phyloP scores from a whole-genome alignment of 2,797 vertebrate genomes.

The Balearica regulorum region DNA sequence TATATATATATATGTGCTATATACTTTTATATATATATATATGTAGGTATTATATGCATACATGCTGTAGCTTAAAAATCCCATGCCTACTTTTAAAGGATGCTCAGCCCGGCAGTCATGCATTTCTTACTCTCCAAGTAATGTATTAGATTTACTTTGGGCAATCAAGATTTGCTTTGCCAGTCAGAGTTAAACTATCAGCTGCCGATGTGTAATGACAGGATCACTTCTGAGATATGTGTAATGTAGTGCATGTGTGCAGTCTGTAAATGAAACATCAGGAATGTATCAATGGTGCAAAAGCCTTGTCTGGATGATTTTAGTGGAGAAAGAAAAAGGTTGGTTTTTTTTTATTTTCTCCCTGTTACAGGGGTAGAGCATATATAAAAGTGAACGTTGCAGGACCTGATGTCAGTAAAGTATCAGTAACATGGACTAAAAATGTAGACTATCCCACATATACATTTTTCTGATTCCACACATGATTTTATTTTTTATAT shows the following conservation, averaged over 20 bases:
- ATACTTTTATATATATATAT: not conserved
- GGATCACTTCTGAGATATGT: conserved; percentile 52
- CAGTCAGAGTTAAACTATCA: conserved; percentile 63
- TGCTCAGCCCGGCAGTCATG: conserved; percentile 56
- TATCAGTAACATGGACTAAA: conserved; percentile 40
- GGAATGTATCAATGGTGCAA: conserved; percentile 67
- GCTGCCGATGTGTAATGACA: conserved; percentile 43
- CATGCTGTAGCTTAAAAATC: conserved; percentile 71
- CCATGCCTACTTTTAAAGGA: conserved; percentile 70
- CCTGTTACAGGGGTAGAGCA: conserved; percentile 44
- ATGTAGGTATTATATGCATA: conserved; percentile 67
- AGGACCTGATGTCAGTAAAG: conserved; percentile 4
- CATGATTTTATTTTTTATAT: not conserved
- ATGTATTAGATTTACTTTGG: conserved; percentile 68
- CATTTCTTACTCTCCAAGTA: conserved; percentile 64
- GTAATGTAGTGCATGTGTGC: conserved; percentile 53
- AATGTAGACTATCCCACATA: conserved; percentile 4
- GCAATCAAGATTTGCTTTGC: conserved; percentile 70
- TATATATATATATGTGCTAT: conserved; percentile 71
- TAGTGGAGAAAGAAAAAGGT: conserved; percentile 48
- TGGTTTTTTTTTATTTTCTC: conserved; percentile 34
- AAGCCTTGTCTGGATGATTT: conserved; percentile 94
- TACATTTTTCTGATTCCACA: conserved; percentile 5
- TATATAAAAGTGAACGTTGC: conserved; percentile 10
- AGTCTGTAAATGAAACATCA: conserved; percentile 47